These are phyloP conservation scores for Dinoponera quadriceps DNA, from an alignment of 1,140 invertebrate species.

Conservation along the genomic window DNA sequence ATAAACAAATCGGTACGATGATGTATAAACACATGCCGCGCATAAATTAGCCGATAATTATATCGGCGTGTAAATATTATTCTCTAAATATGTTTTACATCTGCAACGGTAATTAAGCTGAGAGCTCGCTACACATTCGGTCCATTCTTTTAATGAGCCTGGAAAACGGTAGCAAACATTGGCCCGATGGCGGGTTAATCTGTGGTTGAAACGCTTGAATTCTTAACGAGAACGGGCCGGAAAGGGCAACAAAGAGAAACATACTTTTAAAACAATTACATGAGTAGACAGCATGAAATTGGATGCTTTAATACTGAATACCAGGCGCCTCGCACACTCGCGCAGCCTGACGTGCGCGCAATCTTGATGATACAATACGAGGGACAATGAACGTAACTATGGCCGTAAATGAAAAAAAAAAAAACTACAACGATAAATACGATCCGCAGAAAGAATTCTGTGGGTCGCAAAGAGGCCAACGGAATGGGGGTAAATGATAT, in stretches of 20 bases:
- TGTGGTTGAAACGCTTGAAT: conserved; percentile 73
- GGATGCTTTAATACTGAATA: conserved; percentile 45
- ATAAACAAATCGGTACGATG: conserved; percentile 45
- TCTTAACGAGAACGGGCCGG: conserved; percentile 65
- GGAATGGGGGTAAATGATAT: not conserved
- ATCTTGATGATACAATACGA: conserved; percentile 2
- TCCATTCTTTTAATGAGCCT: conserved; percentile 64
- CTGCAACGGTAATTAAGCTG: conserved; percentile 64
- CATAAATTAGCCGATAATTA: conserved; percentile 54
- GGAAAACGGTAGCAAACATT: conserved; percentile 67
- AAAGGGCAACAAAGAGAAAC: conserved; percentile 40
- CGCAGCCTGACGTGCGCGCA: not conserved
- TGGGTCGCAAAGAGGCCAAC: not conserved
- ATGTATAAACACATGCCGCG: conserved; percentile 21
- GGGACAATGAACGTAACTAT: not conserved
- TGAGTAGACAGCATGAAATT: conserved; percentile 49
- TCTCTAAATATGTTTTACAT: conserved; percentile 61
- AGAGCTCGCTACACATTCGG: conserved; percentile 33
- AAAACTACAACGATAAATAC: not conserved
- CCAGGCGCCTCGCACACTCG: not conserved
- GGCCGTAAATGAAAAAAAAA: not conserved
- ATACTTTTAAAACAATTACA: conserved; percentile 60
- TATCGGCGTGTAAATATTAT: conserved; percentile 58
- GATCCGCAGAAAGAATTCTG: not conserved
- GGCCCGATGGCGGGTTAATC: conserved; percentile 45